Base-by-base conservation (phyloP, 2,888 invertebrate genomes). In the Melolontha melolontha region DNA sequence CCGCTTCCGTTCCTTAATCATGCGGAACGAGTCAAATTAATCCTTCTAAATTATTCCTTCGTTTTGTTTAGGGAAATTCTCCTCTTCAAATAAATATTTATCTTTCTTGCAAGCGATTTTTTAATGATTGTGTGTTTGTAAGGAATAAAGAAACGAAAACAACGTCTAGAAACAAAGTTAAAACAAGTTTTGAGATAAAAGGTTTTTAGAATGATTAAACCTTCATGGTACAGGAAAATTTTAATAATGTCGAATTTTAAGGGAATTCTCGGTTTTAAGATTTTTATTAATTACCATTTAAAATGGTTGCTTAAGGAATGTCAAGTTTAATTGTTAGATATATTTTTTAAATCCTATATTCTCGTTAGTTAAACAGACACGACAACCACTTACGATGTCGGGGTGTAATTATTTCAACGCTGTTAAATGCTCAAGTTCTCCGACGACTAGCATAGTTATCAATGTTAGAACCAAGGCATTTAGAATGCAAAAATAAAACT, bases 81-180 rank as follows among this genome's bases (percentile, higher is more conserved):
- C 22, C 12, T 34, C 34, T 27, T 55, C 22, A 22, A 41, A 42
- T 42, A 55, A 55, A 55, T 22, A 55, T 55, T 55, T 55, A 50
- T 55, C 44, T 27, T 14, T 1, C 14, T 8, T 41, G 12, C 7
- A 27, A 27, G 57, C 57, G 42, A 44, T 57, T 57, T 57, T 50
- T 57, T 57, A 57, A 57, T 44, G 42, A 57, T 57, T 44, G 41
- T 17, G 41, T 41, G 17, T 41, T 41, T 40, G 17, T 17, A n/a
- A n/a, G 41, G 10, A 47, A 17, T 17, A 17, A 8, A 2, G 7
- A 47, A 17, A 44, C 16, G 16, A 40, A 16, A 55, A 41, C 10
- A 55, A n/a, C 5, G 16, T 6, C 17, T 22, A 11, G 17, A 41
- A 22, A 41, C 11, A 55, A 17, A 41, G 40, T 17, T 14, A 55